phyloP scores from a whole-genome alignment of 2,888 invertebrate species.

The Apodemia hepburni region DNA sequence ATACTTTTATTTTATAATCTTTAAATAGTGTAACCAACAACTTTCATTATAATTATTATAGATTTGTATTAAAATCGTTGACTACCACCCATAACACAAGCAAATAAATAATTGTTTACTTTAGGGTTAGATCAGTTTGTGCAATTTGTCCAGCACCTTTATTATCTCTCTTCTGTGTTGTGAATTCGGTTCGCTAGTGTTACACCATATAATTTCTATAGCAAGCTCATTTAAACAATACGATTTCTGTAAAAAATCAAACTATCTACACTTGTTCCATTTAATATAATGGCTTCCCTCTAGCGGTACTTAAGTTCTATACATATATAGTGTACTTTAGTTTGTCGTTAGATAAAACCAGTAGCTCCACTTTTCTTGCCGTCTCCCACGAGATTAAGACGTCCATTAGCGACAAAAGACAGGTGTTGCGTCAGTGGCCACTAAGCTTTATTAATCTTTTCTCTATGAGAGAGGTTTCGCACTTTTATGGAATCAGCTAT shows the following conservation, averaged over 20 bases:
- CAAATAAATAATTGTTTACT: too few relatives aligned
- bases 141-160: too few relatives aligned
- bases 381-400: conserved; percentile 37
- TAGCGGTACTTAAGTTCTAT: background rate
- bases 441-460: conserved; percentile 80
- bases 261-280: background rate
- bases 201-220: too few relatives aligned
- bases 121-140: too few relatives aligned
- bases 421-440: conserved; percentile 65
- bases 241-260: background rate
- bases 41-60: too few relatives aligned
- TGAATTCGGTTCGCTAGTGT: too few relatives aligned
- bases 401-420: conserved; percentile 78
- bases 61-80: too few relatives aligned
- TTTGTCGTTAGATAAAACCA: conserved; percentile 9
- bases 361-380: conserved; percentile 29
- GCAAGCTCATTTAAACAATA: too few relatives aligned
- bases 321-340: background rate
- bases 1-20: too few relatives aligned
- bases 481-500: conserved; percentile 63
- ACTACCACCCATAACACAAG: too few relatives aligned
- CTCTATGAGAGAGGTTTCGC: conserved; percentile 60
- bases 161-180: too few relatives aligned
- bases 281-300: background rate
- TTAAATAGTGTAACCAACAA: too few relatives aligned